Evolutionary conservation across 2,888 invertebrate genomes (phyloP).

Genomic region (Odontothrips loti): DNA sequence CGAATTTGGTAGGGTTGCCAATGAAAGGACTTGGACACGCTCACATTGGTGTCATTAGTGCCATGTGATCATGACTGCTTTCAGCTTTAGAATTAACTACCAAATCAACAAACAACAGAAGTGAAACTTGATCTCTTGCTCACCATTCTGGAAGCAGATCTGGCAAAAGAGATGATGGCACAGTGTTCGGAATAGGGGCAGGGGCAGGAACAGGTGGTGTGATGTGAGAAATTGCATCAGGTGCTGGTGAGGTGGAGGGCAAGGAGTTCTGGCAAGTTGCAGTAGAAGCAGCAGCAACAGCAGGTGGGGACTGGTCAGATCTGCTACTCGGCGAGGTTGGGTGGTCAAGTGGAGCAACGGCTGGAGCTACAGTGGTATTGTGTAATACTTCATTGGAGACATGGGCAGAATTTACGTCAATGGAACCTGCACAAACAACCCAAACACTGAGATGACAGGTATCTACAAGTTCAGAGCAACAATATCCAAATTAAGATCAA

Average conservation of each 20-base stretch:
- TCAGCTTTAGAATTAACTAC: no score
- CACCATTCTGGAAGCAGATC: slow-evolving; percentile 5
- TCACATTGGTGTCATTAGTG: no score
- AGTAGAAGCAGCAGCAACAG: background rate
- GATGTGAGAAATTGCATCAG: background rate
- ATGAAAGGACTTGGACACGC: no score
- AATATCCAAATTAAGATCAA: no score
- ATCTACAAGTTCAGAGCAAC: no score
- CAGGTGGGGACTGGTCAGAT: background rate
- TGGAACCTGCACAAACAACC: background rate
- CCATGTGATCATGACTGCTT: no score
- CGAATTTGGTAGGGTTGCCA: background rate
- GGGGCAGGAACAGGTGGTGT: background rate
- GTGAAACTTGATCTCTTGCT: background rate
- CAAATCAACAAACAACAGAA: no score
- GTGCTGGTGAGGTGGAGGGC: background rate
- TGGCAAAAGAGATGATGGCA: background rate
- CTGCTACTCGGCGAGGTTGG: background rate
- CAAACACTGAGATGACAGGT: background rate
- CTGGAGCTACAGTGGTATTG: background rate
- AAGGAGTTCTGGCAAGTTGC: background rate
- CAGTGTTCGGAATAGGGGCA: background rate
- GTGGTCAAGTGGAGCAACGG: background rate
- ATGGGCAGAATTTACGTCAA: background rate
- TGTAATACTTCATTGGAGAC: background rate